Evolutionary conservation across 1,140 invertebrate genomes (phyloP), one percentile per base, ranked within the genome.

Genomic region (Venustaconcha ellipsiformis): DNA sequence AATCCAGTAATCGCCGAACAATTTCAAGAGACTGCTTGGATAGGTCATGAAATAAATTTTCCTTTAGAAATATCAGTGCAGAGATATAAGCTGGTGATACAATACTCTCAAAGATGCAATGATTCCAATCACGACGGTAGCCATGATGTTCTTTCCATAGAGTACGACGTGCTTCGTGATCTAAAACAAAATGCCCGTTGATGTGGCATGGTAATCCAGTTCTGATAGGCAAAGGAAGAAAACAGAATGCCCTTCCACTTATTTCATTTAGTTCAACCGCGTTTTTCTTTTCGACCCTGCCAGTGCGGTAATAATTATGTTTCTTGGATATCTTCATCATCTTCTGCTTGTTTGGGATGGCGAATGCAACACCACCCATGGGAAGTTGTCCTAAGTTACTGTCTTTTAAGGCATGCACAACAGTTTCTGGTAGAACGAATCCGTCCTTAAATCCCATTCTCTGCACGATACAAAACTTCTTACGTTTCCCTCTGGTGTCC

Each of bases 131-230:
- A 57, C 75, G 79, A 55, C 78, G 74, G 3, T 63, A 56, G 20
- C 75, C 70, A 37, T 62, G 67, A 14, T 81, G 37, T 60, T 59
- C 72, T 14, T 81, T 68, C 80, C 81, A 85, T 14, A 88, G 55
- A n/a, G 78, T 77, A 37, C 80, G 73, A 63, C 86, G 76, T 56
- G 83, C 76, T 74, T 83, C 84, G 67, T 81, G 80, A 70, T 87
- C 84, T n/a, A 88, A 67, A 30, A 81, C 80, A 84, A 88, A 86
- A 56, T 85, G 77, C 0, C 82, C 84, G 74, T 86, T 86, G 20
- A 88, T 79, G 64, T 88, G 80, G 20, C 81, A 70, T 26, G 84
- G 84, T 23, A 86, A 60, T 26, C 70, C 69, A 14, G 82, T 82
- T n/a, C 74, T 57, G 11, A 83, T 66, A 20, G 86, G 82, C 5